Percentiles rank a stretch among this genome's conserved stretches.
Evolutionary conservation across 2,797 vertebrate species (phyloP).

Genomic region (Craterocephalus amniculus): DNA sequence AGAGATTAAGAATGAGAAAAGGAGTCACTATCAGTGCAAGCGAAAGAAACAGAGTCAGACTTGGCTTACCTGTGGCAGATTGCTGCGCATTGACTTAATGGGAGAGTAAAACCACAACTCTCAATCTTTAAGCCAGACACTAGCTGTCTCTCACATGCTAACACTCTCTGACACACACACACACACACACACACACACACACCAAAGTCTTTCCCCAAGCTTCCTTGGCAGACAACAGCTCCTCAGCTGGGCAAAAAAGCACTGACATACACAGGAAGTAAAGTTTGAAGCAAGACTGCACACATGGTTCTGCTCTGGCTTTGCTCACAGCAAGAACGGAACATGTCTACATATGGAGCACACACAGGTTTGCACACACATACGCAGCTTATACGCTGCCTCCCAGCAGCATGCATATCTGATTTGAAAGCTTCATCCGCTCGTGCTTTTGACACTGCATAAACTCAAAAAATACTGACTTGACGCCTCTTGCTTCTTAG

Average conservation of each 20-base stretch:
- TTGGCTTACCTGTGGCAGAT: conserved; percentile 62
- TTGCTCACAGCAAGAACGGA: background rate
- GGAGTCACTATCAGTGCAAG: conserved; percentile 37
- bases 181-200: conserved; percentile 2
- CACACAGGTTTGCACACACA: background rate
- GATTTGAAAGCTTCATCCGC: background rate
- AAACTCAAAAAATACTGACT: background rate
- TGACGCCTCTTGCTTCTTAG: too few relatives aligned
- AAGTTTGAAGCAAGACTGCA: conserved; percentile 28
- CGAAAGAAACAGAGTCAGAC: conserved; percentile 59
- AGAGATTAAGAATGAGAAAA: conserved; percentile 53
- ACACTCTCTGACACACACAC: background rate
- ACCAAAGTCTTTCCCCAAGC: background rate
- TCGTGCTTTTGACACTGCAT: background rate
- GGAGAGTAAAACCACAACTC: conserved; percentile 43
- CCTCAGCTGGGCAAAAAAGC: conserved; percentile 18
- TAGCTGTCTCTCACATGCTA: conserved; percentile 18
- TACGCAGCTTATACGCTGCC: background rate
- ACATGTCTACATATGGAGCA: background rate
- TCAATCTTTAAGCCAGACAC: conserved; percentile 51
- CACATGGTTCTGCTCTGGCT: conserved; percentile 22
- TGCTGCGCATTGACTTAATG: conserved; percentile 50
- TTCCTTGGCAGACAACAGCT: conserved; percentile 39
- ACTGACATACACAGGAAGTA: conserved; percentile 6
- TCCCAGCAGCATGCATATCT: background rate